Conservation (phyloP, 2,888 invertebrate genomes). For the Gonocerus acuteangulatus region DNA sequence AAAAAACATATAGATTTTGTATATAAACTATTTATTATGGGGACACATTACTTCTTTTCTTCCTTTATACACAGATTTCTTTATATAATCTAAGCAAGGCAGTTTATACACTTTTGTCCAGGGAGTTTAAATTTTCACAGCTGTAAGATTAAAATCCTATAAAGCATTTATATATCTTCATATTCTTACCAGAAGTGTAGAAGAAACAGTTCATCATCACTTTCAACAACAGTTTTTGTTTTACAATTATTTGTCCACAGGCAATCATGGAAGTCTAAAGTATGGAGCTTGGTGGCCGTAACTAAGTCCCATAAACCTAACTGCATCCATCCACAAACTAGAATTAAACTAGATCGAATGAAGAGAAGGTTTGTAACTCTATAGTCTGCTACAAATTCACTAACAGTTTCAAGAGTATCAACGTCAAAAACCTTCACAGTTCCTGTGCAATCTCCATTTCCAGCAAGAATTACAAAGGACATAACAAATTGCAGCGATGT, state of each 20-base stretch:
- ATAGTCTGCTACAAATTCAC: slow-evolving; percentile 18
- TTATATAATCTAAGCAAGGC: no score
- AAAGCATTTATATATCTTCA: no score
- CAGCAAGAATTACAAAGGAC: slow-evolving; percentile 18
- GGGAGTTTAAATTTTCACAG: no score
- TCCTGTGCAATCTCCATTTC: slow-evolving; percentile 9
- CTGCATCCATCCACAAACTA: slow-evolving; percentile 21
- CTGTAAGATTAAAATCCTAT: no score
- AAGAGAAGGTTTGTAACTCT: slow-evolving; percentile 18
- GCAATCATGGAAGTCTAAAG: slow-evolving; percentile 20
- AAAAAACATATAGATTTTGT: no score
- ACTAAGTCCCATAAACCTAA: slow-evolving; percentile 21
- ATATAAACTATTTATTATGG: no score
- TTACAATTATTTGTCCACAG: slow-evolving; percentile 18
- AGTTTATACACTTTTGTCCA: no score
- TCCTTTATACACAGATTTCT: no score
- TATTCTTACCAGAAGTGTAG: slow-evolving; percentile 21
- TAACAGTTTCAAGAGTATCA: not conserved
- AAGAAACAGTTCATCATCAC: slow-evolving; percentile 20
- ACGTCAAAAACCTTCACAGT: slow-evolving; percentile 13
- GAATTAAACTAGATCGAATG: slow-evolving; percentile 13
- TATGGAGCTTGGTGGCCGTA: slow-evolving; percentile 13
- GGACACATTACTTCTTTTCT: no score
- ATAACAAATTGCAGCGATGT: slow-evolving; percentile 11
- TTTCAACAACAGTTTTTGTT: slow-evolving; percentile 18